Evolutionary conservation across 2,113 vertebrate species (phyloP), one percentile per base, ranked within the genome.

Genomic region (Corynorhinus townsendii): DNA sequence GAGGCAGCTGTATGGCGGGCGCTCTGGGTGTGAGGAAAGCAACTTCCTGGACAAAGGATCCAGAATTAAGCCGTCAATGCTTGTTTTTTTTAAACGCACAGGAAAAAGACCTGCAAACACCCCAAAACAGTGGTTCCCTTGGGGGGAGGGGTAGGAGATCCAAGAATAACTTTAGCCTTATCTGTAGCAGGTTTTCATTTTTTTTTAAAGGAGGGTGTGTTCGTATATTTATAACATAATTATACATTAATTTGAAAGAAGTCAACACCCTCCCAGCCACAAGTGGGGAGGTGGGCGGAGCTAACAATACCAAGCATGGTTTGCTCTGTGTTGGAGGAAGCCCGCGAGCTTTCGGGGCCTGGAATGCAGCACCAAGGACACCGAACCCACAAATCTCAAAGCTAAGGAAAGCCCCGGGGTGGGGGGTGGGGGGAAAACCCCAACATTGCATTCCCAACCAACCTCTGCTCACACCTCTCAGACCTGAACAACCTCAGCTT

Each of bases 151-250:
- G 2, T 5, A 7, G 30, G 72, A n/a, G 28, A 72, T 4, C 56
- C 59, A 89, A 35, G 49, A 59, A 59, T 40, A 71, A 40, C 68
- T 62, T 54, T 12, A 79, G 64, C 30, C 52, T 71, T 69, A 38
- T 71, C 43, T 62, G 49, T 59, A 52, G 20, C 3, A 15, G 35
- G 49, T 52, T 80, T 90, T 77, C 16, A 4, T 75, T 81, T 15
- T 84, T 87, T 96, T 95, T 66, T 59, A 86, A 86, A 75, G 43
- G 64, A 93, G 19, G 84, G 49, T 24, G 26, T 66, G 64, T 69
- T 66, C 20, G 35, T 35, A 16, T 75, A 24, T 35, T 87, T 45
- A n/a, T 12, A 47, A 81, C 20, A 30, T 20, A 82, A 92, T 72
- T 80, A 77, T 22, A 85, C 54, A 54, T 49, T 20, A 76, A 86